Conservation (phyloP, 2,113 vertebrate genomes). For the Colistium nudipinnis region DNA sequence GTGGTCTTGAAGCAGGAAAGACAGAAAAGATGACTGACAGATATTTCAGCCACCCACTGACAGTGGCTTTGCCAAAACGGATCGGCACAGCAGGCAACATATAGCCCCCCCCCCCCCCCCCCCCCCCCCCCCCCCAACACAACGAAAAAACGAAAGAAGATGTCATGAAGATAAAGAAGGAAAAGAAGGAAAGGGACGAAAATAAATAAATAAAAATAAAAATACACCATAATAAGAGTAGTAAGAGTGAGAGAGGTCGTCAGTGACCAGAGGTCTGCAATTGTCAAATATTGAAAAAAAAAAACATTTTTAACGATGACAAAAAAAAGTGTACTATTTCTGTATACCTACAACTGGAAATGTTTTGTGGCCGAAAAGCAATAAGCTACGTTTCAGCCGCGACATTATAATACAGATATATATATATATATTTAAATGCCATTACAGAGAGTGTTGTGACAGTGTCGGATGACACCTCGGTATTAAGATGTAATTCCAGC, state of each 20-base stretch:
- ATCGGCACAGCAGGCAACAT: conserved; percentile 73
- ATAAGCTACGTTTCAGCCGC: conserved; percentile 48
- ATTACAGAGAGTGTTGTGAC: conserved; percentile 45
- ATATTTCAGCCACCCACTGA: conserved; percentile 73
- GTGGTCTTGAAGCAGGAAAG: conserved; percentile 22
- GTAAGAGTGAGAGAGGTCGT: conserved; percentile 6
- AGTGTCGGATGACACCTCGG: conserved; percentile 47
- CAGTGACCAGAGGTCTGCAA: conserved; percentile 22
- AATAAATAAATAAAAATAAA: conserved; percentile 69
- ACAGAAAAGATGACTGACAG: conserved; percentile 63
- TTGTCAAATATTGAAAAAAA: conserved; percentile 15
- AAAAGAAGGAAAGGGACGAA: conserved; percentile 18
- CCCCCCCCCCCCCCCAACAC: background rate
- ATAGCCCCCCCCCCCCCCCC: background rate
- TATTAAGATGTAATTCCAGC: conserved; percentile 62
- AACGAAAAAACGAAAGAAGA: conserved; percentile 11
- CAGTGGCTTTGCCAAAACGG: conserved; percentile 64
- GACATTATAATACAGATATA: conserved; percentile 41
- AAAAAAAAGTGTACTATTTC: background rate
- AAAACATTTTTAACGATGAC: conserved; percentile 18
- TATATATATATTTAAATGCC: no score
- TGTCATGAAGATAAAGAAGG: conserved; percentile 47
- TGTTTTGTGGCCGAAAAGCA: conserved; percentile 26
- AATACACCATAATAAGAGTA: conserved; percentile 72
- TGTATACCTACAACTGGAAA: conserved; percentile 2